Conservation (phyloP, 37 sponge, comb jelly and placozoan genomes). For the Petrosia ficiformis region DNA sequence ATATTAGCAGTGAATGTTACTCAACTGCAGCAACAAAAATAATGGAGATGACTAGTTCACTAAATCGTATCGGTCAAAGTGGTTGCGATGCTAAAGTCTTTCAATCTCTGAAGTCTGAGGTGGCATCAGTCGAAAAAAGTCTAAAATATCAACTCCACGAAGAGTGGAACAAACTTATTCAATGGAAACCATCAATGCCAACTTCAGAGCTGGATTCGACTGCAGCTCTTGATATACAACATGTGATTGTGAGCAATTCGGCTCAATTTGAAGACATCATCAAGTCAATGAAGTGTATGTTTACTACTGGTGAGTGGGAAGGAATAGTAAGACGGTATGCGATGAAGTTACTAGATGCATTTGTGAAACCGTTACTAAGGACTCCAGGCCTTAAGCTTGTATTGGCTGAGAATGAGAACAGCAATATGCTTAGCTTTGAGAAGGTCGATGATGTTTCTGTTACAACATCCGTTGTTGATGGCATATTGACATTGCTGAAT, state of each 20-base stretch:
- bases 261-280: constrained; percentile 18
- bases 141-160: constrained; percentile 10
- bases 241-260: neutral
- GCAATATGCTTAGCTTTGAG: no score
- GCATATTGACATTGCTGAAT: constrained; percentile 19
- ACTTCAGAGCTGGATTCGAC: neutral
- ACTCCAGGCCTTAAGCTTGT: constrained; percentile 1
- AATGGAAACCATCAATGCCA: constrained; percentile 34
- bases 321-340: constrained; percentile 1
- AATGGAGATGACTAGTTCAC: neutral
- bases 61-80: neutral
- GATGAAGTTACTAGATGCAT: constrained; percentile 9
- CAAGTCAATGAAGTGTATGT: constrained; percentile 14
- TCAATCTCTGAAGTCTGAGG: constrained; percentile 34
- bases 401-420: neutral
- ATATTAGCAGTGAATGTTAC: constrained; percentile 17
- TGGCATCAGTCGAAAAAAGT: neutral
- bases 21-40: constrained; percentile 8
- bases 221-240: neutral
- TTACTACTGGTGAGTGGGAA: constrained; percentile 3
- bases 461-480: neutral
- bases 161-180: constrained; percentile 48
- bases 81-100: constrained; percentile 59
- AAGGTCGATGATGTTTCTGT: neutral
- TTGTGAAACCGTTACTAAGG: constrained; percentile 27